Evolutionary conservation across 1,140 invertebrate genomes (phyloP), one percentile per base, ranked within the genome.

Genomic region (Neotoxoptera formosana): DNA sequence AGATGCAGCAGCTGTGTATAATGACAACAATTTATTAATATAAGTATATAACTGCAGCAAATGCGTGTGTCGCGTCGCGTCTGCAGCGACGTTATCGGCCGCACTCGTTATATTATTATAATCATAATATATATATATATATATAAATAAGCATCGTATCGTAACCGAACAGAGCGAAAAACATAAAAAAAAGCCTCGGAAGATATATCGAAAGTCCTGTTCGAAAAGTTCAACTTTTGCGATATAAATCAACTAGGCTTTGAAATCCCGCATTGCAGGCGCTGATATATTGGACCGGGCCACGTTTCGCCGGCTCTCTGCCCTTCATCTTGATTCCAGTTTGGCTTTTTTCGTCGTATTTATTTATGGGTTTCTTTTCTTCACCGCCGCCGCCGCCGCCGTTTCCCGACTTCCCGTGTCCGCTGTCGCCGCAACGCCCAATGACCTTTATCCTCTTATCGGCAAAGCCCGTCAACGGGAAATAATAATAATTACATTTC

Each of bases 161-260:
- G 76, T 81, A 53, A 93, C 76, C n/a, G 76, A 93, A 93, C 76
- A 93, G 91, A 67, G 76, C 81, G 51, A 93, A 93, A 93, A 86
- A 83, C 51, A 84, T 93, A 86, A 47, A 93, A 93, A 92, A 92
- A 84, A 84, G 48, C 76, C n/a, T 21, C 48, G 47, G 48, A 86
- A 93, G 91, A 93, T 93, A 93, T 93, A 93, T 93, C 91, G 91
- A 93, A 86, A 93, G 81, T 93, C 91, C 91, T 93, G 91, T 93
- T 93, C 47, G 91, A 47, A 93, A 92, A 93, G 91, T 93, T 93
- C 91, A 93, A 93, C 91, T 93, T 93, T 93, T 93, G 91, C 47
- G 91, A n/a, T 86, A 93, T 93, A 93, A 93, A 93, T 93, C 91
- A 93, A 93, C 91, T 86, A 86, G 91, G 91, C 91, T 93, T 93